These are phyloP conservation scores for Bucorvus abyssinicus DNA, from an alignment of 2,797 vertebrate species.

Conservation along the genomic window DNA sequence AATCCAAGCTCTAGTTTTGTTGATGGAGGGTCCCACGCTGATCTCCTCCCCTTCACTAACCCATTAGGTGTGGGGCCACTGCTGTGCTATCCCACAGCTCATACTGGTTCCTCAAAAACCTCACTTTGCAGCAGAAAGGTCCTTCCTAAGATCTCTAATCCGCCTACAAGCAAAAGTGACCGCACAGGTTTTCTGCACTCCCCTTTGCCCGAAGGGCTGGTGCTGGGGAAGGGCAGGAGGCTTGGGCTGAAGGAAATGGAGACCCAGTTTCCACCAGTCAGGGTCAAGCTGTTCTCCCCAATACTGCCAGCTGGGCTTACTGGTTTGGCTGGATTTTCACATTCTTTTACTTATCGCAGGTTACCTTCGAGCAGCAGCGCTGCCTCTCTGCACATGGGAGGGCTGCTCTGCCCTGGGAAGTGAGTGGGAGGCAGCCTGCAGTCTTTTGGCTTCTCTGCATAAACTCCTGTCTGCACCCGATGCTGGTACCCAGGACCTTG, in stretches of 20 bases:
- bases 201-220: fast-evolving
- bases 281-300: background rate
- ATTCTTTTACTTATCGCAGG: background rate
- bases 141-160: background rate
- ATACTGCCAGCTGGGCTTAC: background rate
- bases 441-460: background rate
- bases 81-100: background rate
- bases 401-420: conserved; percentile 2
- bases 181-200: background rate
- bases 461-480: fast-evolving
- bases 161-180: background rate
- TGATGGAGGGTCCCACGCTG: background rate
- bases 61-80: background rate
- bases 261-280: background rate
- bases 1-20: background rate
- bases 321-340: conserved; percentile 18
- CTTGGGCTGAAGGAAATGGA: background rate
- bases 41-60: background rate
- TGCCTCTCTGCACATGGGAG: background rate
- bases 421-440: background rate
- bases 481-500: background rate
- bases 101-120: background rate
- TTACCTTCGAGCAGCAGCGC: fast-evolving
- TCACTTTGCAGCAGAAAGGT: background rate
- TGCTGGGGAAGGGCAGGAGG: background rate